Evolutionary conservation across 1,140 invertebrate genomes (phyloP), one percentile per base, ranked within the genome.

Genomic region (Melanaphis sacchari): DNA sequence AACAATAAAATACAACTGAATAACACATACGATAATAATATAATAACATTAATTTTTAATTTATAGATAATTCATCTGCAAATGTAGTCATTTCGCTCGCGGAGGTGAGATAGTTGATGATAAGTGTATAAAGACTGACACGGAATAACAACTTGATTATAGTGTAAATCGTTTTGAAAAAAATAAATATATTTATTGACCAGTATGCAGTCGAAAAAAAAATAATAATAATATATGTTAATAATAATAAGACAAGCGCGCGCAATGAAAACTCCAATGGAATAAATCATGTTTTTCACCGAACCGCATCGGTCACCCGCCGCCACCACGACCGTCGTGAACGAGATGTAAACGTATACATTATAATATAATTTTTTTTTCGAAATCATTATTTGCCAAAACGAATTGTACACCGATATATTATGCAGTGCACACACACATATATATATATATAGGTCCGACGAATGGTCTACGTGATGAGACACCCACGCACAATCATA

Each of bases 71-170:
- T 36, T 54, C 36, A 54, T 36, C 87, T 36, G 49, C 22, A 52
- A 52, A 52, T 26, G 87, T 54, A 36, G 87, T 49, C n/a, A n/a
- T 90, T 90, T 54, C 26, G 49, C 88, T 90, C 88, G 88, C 24
- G 59, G 89, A 52, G 87, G 89, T 90, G 52, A 59, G n/a, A 90
- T 90, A 90, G 24, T 26, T 54, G 52, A 52, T 36, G 87, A 89
- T 89, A 89, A 89, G 46, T 89, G 43, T 81, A 85, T 46, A 8
- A 89, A 89, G 21, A 90, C 49, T 54, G 88, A 40, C 88, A 38
- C 88, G 49, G 49, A 54, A 52, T 40, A 90, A 90, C 88, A 54
- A 90, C 88, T 54, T 59, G 88, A 90, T 90, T 90, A 90, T 90
- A 54, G 49, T 40, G 49, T 90, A 90, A 90, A 90, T 54, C n/a